Percentiles rank a stretch among this genome's conserved stretches.
These are phyloP conservation scores for Heteronetta atricapilla DNA, from an alignment of 2,113 vertebrate species.

Conservation along the genomic window DNA sequence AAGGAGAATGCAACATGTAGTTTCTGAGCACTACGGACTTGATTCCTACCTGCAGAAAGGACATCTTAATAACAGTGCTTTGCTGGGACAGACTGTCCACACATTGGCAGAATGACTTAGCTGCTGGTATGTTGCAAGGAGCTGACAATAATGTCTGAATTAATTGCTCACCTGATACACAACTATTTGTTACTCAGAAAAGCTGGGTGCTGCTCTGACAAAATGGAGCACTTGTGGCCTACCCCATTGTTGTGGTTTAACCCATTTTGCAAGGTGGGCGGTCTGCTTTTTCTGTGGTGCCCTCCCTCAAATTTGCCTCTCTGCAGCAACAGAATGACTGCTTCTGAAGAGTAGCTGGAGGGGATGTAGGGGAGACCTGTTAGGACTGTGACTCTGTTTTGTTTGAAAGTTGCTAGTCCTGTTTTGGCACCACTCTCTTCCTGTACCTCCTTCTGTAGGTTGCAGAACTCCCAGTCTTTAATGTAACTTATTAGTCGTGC, in stretches of 20 bases:
- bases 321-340: background rate
- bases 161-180: background rate
- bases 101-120: background rate
- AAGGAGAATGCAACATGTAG: background rate
- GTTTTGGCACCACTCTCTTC: background rate
- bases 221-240: background rate
- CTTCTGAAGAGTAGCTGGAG: background rate
- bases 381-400: background rate
- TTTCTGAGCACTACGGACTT: background rate
- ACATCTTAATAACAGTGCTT: background rate
- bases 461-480: conserved; percentile 37
- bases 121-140: background rate
- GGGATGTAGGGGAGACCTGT: background rate
- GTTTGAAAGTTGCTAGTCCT: background rate
- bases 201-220: background rate
- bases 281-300: background rate
- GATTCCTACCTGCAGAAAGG: background rate
- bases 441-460: conserved; percentile 53
- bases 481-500: conserved; percentile 64
- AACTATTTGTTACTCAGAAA: background rate
- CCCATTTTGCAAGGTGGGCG: background rate
- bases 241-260: no score
- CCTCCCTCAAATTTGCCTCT: background rate
- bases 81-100: background rate
- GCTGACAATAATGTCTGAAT: background rate